These are phyloP conservation scores for Bombus haemorrhoidalis DNA, from an alignment of 1,140 invertebrate genomes.

Conservation along the genomic window DNA sequence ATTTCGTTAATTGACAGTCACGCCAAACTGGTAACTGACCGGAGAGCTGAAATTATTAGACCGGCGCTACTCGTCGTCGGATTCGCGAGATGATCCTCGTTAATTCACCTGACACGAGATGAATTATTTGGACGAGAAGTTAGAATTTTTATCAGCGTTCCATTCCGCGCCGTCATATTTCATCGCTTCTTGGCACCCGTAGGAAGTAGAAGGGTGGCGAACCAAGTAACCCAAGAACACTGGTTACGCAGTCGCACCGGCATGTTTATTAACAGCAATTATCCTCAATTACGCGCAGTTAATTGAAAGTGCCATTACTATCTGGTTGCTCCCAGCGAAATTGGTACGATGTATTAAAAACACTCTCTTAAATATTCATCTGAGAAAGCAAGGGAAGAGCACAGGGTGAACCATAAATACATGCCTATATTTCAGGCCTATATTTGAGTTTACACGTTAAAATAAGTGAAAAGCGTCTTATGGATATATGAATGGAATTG, in stretches of 20 bases:
- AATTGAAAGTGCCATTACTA: not conserved
- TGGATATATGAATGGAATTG: too few species aligned
- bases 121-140: not conserved
- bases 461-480: too few species aligned
- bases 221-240: not conserved
- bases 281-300: not conserved
- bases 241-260: not conserved
- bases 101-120: not conserved
- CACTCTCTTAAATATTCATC: not conserved
- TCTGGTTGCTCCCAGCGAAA: not conserved
- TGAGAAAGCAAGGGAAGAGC: too few species aligned
- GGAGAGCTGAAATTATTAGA: not conserved
- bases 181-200: not conserved
- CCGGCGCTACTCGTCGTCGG: not conserved
- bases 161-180: not conserved
- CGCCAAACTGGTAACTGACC: not conserved
- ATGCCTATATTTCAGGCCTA: too few species aligned
- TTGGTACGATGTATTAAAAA: not conserved
- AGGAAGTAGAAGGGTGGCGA: not conserved
- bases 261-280: slow-evolving; percentile 9
- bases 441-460: too few species aligned
- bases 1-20: slow-evolving; percentile 19
- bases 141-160: not conserved
- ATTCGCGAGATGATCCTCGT: not conserved
- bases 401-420: too few species aligned